Evolutionary conservation across 2,797 vertebrate genomes (phyloP).

Genomic region (Microcaecilia unicolor): DNA sequence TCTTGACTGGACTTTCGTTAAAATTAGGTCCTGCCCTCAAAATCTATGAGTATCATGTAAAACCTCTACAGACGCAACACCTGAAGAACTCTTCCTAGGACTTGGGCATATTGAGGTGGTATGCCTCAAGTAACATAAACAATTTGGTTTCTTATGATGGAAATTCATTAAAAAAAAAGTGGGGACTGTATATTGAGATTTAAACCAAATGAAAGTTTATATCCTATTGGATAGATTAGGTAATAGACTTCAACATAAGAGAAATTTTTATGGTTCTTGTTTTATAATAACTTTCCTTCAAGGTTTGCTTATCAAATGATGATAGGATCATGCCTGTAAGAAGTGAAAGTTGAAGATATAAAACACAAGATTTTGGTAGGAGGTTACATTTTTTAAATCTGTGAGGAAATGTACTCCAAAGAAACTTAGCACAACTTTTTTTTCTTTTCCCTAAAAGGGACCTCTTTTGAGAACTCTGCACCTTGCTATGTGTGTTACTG

Average conservation of each 20-base stretch:
- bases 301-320: constrained; percentile 22
- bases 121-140: constrained; percentile 38
- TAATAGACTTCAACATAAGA: constrained; percentile 36
- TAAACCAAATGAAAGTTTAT: constrained; percentile 44
- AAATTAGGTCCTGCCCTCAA: constrained; percentile 96
- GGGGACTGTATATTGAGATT: constrained; percentile 45
- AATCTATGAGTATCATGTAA: constrained; percentile 97
- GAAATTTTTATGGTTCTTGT: constrained; percentile 12
- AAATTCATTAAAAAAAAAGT: constrained; percentile 52
- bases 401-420: too few relatives aligned
- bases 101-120: constrained; percentile 29
- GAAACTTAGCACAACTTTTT: too few relatives aligned
- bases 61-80: constrained; percentile 93
- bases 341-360: constrained; percentile 12
- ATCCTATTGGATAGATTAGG: constrained; percentile 64
- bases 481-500: constrained; percentile 21
- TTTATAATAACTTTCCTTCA: constrained; percentile 29
- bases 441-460: too few relatives aligned
- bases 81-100: constrained; percentile 83
- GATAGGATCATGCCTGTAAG: constrained; percentile 13
- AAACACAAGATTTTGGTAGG: too few relatives aligned
- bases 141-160: constrained; percentile 57
- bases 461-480: constrained; percentile 23
- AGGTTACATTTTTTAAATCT: too few relatives aligned
- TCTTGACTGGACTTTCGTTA: constrained; percentile 94